phyloP scores from a whole-genome alignment of 2,797 vertebrate genomes.

The Lindbergichthys nudifrons region DNA sequence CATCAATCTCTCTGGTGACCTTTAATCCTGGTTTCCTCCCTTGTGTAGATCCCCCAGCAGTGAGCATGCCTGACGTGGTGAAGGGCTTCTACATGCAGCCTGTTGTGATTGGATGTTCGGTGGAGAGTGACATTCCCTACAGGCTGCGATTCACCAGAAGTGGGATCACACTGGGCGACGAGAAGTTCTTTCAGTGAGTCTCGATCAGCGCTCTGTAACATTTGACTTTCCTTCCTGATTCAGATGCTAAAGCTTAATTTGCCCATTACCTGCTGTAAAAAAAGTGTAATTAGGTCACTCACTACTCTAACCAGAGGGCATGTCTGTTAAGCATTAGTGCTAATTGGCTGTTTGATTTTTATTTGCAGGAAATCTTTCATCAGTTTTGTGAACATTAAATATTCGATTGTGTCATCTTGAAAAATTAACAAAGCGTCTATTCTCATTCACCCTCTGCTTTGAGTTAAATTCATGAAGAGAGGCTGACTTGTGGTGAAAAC shows the following conservation, averaged over 20 bases:
- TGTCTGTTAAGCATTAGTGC: conserved; percentile 62
- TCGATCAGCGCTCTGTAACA: conserved; percentile 22
- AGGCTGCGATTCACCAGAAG: conserved; percentile 86
- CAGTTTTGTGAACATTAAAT: conserved; percentile 63
- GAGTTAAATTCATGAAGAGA: conserved; percentile 63
- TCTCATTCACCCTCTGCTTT: conserved; percentile 64
- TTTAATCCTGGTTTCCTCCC: conserved; percentile 59
- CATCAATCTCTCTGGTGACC: conserved; percentile 64
- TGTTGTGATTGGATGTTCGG: conserved; percentile 86
- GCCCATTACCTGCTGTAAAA: conserved; percentile 51
- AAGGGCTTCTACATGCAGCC: conserved; percentile 86
- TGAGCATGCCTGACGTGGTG: conserved; percentile 88
- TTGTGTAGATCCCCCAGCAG: conserved; percentile 84
- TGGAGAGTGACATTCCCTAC: conserved; percentile 89
- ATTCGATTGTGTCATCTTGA: conserved; percentile 66
- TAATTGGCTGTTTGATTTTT: conserved; percentile 44
- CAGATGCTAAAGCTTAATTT: conserved; percentile 26
- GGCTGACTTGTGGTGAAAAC: conserved; percentile 55
- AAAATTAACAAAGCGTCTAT: conserved; percentile 55
- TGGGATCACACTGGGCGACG: conserved; percentile 84
- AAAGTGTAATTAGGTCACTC: conserved; percentile 54
- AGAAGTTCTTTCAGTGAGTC: conserved; percentile 87
- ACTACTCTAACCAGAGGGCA: conserved; percentile 30
- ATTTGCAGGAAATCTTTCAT: conserved; percentile 54
- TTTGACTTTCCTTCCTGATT: conserved; percentile 14